phyloP scores from a whole-genome alignment of 2,113 vertebrate genomes.

The Chloropsis cyanopogon region DNA sequence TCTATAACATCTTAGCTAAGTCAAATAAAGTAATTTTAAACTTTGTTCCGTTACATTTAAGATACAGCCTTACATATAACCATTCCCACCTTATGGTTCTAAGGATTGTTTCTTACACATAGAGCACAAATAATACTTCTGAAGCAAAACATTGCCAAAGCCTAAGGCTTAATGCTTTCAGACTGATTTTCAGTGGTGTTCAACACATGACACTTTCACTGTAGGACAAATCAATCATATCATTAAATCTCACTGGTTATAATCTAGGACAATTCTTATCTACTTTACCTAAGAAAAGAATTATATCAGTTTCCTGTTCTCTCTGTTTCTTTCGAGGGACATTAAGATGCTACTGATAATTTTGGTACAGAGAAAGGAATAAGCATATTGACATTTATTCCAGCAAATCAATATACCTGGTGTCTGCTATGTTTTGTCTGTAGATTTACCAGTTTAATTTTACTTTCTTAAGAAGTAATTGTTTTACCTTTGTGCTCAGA shows the following conservation, averaged over 20 bases:
- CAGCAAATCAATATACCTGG: rapidly evolving
- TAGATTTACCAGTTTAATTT: background rate
- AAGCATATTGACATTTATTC: background rate
- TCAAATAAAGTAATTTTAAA: background rate
- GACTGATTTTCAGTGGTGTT: background rate
- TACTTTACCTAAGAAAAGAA: background rate
- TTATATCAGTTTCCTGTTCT: background rate
- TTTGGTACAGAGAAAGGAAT: background rate
- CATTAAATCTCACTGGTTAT: background rate
- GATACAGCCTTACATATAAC: background rate
- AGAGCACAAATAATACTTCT: background rate
- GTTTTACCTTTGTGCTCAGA: background rate
- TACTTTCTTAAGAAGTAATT: background rate
- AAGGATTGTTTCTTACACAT: background rate
- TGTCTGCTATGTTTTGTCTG: background rate
- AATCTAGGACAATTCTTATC: background rate
- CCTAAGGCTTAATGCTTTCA: background rate
- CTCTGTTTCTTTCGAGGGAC: background rate
- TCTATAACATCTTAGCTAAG: background rate
- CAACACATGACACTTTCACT: background rate
- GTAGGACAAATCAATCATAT: background rate
- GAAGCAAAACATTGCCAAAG: background rate
- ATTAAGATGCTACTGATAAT: background rate
- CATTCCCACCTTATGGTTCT: background rate
- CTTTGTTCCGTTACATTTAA: background rate